Base-by-base conservation (phyloP, 2,888 invertebrate genomes). In the Pardosa pseudoannulata region DNA sequence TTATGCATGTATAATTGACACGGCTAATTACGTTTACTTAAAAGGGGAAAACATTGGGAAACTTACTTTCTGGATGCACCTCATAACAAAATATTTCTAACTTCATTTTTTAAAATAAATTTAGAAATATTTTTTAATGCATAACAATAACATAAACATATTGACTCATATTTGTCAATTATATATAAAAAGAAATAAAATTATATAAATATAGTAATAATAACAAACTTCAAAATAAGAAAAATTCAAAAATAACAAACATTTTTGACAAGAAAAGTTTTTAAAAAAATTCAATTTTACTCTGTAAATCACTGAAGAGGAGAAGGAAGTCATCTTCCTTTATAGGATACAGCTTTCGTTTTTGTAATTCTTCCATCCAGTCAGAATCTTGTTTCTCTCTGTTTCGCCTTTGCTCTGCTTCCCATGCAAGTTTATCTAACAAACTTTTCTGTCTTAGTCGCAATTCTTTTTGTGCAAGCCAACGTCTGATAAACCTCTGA, bases 301-400 rank as follows among this genome's bases (percentile, higher is more conserved):
- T 74, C 78, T 86, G 79, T 64, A 86, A 50, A 64, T 86, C 86
- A 16, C 79, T 79, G 23, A 79, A 86, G 7, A 79, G 32, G 36
- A 86, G 74, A 31, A 27, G 31, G 23, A 86, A 86, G 41, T 86
- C 86, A 11, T 86, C 86, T 19, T 70, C 50, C 28, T 67, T 39
- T 19, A 23, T 70, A 6, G 86, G 86, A 74, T 68, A 62, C n/a
- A 74, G 28, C 29, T 36, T 68, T 28, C 86, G 64, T 46, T 62
- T 56, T 13, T 74, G 19, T n/a, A 79, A 56, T 13, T 64, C 46
- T 28, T 74, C 41, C 16, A 67, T 9, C 79, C 79, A 86, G 7
- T 74, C 39, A 31, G 39, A 9, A 28, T 86, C 79, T 70, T 74
- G 31, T 28, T 68, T 31, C 19, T 9, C 16, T 64, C 39, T 62